phyloP scores from a whole-genome alignment of 2,113 vertebrate species.

The Caranx melampygus region DNA sequence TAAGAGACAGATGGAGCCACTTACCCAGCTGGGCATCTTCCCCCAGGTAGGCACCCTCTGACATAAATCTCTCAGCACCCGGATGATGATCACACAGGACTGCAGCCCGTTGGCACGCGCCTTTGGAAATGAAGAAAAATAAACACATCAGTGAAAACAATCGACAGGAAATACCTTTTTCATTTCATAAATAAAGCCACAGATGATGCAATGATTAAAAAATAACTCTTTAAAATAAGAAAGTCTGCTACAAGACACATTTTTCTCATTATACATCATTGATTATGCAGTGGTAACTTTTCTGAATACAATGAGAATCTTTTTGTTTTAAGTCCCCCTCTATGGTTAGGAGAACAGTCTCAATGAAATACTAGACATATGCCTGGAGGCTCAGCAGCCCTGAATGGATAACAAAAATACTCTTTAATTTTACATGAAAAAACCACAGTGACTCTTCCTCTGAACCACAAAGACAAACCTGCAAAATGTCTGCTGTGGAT shows the following conservation, averaged over 20 bases:
- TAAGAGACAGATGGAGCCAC: neutral
- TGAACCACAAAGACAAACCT: neutral
- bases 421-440: neutral
- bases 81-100: conserved; percentile 87
- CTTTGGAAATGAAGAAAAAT: conserved; percentile 56
- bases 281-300: too few species aligned
- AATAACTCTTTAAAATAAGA: too few species aligned
- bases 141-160: neutral
- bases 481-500: neutral
- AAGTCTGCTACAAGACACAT: too few species aligned
- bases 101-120: conserved; percentile 88
- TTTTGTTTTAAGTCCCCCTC: neutral
- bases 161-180: neutral
- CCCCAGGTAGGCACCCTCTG: conserved; percentile 87
- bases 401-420: neutral
- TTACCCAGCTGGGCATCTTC: conserved; percentile 87
- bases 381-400: neutral
- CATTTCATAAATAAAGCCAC: too few species aligned
- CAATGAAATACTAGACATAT: neutral
- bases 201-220: too few species aligned
- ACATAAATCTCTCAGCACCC: conserved; percentile 86
- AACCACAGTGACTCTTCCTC: neutral
- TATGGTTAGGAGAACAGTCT: too few species aligned
- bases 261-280: too few species aligned
- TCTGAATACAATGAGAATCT: too few species aligned